Conservation (phyloP, 1,140 invertebrate genomes). For the Zaprionus ornatus region DNA sequence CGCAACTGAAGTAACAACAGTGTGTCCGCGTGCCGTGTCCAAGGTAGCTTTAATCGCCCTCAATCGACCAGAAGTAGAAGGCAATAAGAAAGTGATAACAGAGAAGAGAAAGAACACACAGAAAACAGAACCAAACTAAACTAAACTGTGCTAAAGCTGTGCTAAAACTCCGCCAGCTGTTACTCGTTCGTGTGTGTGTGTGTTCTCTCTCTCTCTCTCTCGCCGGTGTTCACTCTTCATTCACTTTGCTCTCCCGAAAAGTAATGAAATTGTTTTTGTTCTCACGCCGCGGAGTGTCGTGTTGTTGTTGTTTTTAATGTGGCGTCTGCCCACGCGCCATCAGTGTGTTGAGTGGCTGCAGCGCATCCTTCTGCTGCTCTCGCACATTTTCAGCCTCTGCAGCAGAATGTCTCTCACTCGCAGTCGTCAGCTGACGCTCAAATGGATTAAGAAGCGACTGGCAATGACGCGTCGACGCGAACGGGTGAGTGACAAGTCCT, state of each 20-base stretch:
- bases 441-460: conserved; percentile 72
- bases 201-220: neutral
- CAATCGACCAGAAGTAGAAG: conserved; percentile 13
- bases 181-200: conserved; percentile 1
- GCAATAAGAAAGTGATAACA: conserved; percentile 31
- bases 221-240: neutral
- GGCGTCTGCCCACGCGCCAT: conserved; percentile 55
- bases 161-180: conserved; percentile 9
- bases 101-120: neutral
- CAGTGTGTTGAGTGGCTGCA: conserved; percentile 69
- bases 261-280: conserved; percentile 56
- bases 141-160: conserved; percentile 22
- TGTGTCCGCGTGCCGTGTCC: conserved; percentile 48
- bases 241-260: neutral
- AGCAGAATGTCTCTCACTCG: conserved; percentile 67
- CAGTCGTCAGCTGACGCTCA: conserved; percentile 63
- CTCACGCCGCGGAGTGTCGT: conserved; percentile 3
- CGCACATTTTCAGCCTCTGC: conserved; percentile 57
- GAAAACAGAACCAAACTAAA: neutral
- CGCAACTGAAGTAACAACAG: conserved; percentile 76
- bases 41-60: conserved; percentile 16
- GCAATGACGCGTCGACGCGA: conserved; percentile 52
- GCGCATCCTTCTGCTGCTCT: conserved; percentile 56
- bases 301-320: conserved; percentile 55
- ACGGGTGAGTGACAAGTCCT: conserved; percentile 39